phyloP scores from a whole-genome alignment of 2,113 vertebrate genomes.

The Elanus axillaris region DNA sequence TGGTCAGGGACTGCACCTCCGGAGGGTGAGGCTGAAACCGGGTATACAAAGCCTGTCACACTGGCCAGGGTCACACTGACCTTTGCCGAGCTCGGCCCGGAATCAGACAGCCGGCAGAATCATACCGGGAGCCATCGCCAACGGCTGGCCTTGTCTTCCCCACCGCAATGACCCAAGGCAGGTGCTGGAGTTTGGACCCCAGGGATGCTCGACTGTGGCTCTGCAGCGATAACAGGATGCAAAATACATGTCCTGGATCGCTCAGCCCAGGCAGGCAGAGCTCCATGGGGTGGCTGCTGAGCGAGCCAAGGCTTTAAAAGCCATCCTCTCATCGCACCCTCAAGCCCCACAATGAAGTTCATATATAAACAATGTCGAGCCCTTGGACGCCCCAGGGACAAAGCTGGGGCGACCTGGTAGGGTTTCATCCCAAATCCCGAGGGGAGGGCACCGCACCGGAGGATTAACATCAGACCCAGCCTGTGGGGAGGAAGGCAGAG shows the following conservation, averaged over 20 bases:
- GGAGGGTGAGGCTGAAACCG: not conserved
- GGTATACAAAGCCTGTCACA: fast-evolving
- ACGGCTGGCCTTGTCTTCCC: too few species aligned
- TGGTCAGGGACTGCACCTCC: not conserved
- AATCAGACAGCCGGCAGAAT: too few species aligned
- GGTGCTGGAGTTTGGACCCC: not conserved
- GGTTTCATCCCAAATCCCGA: not conserved
- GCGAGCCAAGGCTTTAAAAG: not conserved
- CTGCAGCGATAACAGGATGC: not conserved
- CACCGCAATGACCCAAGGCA: fast-evolving
- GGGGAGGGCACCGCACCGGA: fast-evolving
- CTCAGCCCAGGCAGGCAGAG: not conserved
- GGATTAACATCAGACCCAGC: not conserved
- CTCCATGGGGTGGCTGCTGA: not conserved
- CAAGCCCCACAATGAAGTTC: not conserved
- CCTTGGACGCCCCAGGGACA: fast-evolving
- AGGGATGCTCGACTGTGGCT: not conserved
- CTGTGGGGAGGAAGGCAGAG: not conserved
- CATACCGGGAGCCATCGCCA: not conserved
- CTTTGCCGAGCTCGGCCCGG: not conserved
- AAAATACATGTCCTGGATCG: fast-evolving
- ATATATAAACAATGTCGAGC: fast-evolving
- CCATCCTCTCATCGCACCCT: fast-evolving
- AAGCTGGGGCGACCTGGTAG: fast-evolving
- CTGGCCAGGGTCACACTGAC: not conserved